These are phyloP conservation scores for Apotomis betuletana DNA, from an alignment of 2,888 invertebrate genomes.

Conservation along the genomic window DNA sequence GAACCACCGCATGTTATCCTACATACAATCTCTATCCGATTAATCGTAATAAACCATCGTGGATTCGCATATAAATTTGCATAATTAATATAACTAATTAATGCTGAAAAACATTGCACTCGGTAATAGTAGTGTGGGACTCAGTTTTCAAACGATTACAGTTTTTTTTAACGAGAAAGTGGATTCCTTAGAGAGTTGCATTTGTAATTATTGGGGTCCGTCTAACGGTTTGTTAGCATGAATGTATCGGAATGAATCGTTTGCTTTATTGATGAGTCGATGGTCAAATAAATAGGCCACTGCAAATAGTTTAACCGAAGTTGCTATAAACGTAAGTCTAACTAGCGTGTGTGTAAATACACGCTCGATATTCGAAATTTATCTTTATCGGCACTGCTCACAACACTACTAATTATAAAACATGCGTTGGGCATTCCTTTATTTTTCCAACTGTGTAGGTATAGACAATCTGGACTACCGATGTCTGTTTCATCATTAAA, in stretches of 20 bases:
- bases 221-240: conserved; percentile 58
- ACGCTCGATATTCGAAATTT: no score
- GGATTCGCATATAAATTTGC: conserved; percentile 78
- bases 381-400: no score
- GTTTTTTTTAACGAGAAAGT: conserved; percentile 56
- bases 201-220: conserved; percentile 58
- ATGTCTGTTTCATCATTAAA: no score
- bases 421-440: no score
- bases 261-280: conserved; percentile 11
- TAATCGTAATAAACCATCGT: conserved; percentile 76
- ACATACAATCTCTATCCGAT: conserved; percentile 69
- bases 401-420: no score
- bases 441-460: no score
- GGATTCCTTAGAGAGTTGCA: conserved; percentile 51
- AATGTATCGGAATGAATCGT: conserved; percentile 35
- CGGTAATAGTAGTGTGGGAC: conserved; percentile 69
- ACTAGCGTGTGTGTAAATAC: no score
- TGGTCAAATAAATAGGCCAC: conserved; percentile 1
- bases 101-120: conserved; percentile 64
- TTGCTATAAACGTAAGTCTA: no score
- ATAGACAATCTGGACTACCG: no score
- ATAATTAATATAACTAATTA: conserved; percentile 81
- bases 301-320: not conserved
- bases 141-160: conserved; percentile 45
- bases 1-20: conserved; percentile 46